These are phyloP conservation scores for Taurulus bubalis DNA, from an alignment of 2,113 vertebrate genomes.

Conservation along the genomic window DNA sequence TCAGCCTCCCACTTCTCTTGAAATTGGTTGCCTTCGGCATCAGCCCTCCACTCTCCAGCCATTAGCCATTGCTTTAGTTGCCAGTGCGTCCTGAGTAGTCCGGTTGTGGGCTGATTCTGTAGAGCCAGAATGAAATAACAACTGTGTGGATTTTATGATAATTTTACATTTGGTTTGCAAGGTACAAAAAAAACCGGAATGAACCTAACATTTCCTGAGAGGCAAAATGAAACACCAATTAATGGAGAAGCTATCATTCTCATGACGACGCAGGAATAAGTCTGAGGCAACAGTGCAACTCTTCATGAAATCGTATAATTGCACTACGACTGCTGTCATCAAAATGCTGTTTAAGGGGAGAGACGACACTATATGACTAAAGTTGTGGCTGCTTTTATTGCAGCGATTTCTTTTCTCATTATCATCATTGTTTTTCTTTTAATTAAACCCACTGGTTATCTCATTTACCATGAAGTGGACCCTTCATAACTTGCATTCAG, in stretches of 20 bases:
- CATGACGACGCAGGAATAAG: background rate
- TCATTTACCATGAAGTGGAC: background rate
- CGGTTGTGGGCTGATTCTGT: conserved; percentile 8
- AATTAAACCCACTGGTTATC: background rate
- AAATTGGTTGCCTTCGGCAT: conserved; percentile 42
- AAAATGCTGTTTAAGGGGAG: conserved; percentile 1
- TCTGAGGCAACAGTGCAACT: conserved; percentile 44
- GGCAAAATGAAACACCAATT: conserved; percentile 4
- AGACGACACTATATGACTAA: background rate
- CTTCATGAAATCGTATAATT: conserved; percentile 32
- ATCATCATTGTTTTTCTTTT: background rate
- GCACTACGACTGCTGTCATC: background rate
- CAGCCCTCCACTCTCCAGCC: conserved; percentile 30
- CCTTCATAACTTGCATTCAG: background rate
- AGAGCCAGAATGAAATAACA: background rate
- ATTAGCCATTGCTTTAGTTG: conserved; percentile 39
- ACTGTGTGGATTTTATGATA: background rate
- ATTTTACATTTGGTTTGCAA: conserved; percentile 1
- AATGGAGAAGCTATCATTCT: background rate
- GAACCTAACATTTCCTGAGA: conserved; percentile 1
- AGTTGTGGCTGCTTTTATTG: background rate
- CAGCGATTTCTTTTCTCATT: background rate
- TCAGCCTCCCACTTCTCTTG: conserved; percentile 37
- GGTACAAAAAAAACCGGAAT: background rate
- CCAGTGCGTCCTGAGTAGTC: background rate